Evolutionary conservation across 2,888 invertebrate genomes (phyloP), one percentile per base, ranked within the genome.

Genomic region (Empis stercorea): DNA sequence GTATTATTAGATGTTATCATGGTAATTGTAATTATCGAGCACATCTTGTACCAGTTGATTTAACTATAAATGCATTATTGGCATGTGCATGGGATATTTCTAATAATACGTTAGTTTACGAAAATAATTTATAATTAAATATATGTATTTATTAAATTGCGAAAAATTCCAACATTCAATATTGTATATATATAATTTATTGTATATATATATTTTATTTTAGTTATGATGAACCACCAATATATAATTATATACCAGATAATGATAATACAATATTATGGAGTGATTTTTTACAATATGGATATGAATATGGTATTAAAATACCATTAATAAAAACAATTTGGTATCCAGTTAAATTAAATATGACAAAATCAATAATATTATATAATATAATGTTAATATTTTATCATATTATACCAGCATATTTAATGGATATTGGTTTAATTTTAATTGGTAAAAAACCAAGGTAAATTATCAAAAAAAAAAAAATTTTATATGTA

Each of bases 231-330:
- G 71, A 72, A 36, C 74, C 73, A 2, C 73, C 79, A 0, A 80
- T 93, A 40, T 93, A 85, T 71, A 93, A 94, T 70, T 88, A 82
- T 64, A 86, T 91, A 2, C 86, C 92, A 1, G 85, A 88, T 0
- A 73, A 74, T 2, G 77, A 85, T 50, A 88, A 91, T 60, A 79
- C 81, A 2, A 68, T 94, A 38, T 81, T 80, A 0, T 96, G 94
- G 94, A 75, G 72, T 0, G 75, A 82, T 41, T 86, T 86, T 57
- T 63, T 70, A 56, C 49, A 62, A 0, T 62, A 72, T 4, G 77
- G 76, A 51, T 52, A 76, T 55, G 63, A 65, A 10, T 71, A 77
- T 48, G 74, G 78, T 1, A 53, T 67, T 1, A 56, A 67, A 37
- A 74, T 73, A 32, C 84, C 85, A 0, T 74, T 81, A 0, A 69